Percentiles rank a stretch among this genome's conserved stretches.
phyloP scores from a whole-genome alignment of 2,888 invertebrate genomes.

The Eudasyphora cyanicolor region DNA sequence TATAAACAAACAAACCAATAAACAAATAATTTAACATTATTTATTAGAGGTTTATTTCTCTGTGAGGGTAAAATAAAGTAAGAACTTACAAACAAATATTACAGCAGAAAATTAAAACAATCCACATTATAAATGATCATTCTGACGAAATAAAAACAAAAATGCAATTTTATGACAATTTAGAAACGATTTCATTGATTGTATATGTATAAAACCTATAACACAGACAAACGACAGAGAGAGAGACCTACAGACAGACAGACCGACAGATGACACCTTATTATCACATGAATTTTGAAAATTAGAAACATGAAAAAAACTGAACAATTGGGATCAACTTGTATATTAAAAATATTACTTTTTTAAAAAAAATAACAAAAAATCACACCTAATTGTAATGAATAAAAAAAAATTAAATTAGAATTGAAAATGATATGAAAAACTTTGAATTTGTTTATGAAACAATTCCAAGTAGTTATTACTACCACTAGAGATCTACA shows the following conservation, averaged over 20 bases:
- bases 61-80: constrained; percentile 44
- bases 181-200: constrained; percentile 53
- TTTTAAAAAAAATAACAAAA: constrained; percentile 72
- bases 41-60: constrained; percentile 41
- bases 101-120: constrained; percentile 61
- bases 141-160: constrained; percentile 50
- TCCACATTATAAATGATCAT: constrained; percentile 61
- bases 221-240: not conserved
- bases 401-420: constrained; percentile 53
- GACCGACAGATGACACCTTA: too few relatives aligned
- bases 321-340: constrained; percentile 80
- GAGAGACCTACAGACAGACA: too few relatives aligned
- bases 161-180: constrained; percentile 61
- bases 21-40: constrained; percentile 53
- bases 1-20: constrained; percentile 19
- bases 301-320: constrained; percentile 69
- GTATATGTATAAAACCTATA: not conserved
- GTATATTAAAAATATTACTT: constrained; percentile 77
- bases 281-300: constrained; percentile 38
- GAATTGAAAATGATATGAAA: constrained; percentile 42
- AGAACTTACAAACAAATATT: not conserved
- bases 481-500: not conserved
- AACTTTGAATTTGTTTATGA: constrained; percentile 46
- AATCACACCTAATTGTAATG: constrained; percentile 69
- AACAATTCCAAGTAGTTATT: constrained; percentile 58